These are phyloP conservation scores for Urocyon cinereoargenteus DNA, from an alignment of 2,797 vertebrate genomes.

Conservation along the genomic window DNA sequence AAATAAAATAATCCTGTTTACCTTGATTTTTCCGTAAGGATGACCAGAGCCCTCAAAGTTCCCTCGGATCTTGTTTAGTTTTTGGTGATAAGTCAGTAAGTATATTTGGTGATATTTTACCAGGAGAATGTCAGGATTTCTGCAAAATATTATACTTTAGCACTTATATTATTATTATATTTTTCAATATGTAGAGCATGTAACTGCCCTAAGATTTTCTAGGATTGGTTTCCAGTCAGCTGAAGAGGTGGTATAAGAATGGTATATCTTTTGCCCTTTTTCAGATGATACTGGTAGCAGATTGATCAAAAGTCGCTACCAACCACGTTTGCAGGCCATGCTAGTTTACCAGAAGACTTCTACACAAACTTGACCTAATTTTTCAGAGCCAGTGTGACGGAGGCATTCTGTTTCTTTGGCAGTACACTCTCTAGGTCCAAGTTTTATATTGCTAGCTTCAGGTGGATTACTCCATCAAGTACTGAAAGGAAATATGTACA, in stretches of 20 bases:
- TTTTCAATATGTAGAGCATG: background rate
- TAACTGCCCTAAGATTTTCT: background rate
- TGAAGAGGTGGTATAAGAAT: background rate
- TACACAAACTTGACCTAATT: background rate
- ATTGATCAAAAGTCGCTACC: background rate
- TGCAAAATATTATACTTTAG: background rate
- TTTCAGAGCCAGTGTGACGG: background rate
- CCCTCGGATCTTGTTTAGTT: background rate
- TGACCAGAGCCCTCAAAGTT: background rate
- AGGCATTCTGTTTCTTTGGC: background rate
- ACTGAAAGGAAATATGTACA: background rate
- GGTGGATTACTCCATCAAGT: background rate
- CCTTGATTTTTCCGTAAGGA: slow-evolving; percentile 38
- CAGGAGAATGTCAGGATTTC: background rate
- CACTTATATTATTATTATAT: background rate
- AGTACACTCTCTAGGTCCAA: background rate
- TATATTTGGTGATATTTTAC: slow-evolving; percentile 15
- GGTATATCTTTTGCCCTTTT: background rate
- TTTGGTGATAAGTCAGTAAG: background rate
- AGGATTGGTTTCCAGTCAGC: background rate
- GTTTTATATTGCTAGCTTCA: background rate
- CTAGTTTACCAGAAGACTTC: background rate
- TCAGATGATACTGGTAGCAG: background rate
- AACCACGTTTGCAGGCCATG: background rate
- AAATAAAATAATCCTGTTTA: background rate